A percentile compares a stretch with the other conserved stretches of the same genome.
phyloP scores from a whole-genome alignment of 2,797 vertebrate genomes.

The Sebastes kiyomatsui region DNA sequence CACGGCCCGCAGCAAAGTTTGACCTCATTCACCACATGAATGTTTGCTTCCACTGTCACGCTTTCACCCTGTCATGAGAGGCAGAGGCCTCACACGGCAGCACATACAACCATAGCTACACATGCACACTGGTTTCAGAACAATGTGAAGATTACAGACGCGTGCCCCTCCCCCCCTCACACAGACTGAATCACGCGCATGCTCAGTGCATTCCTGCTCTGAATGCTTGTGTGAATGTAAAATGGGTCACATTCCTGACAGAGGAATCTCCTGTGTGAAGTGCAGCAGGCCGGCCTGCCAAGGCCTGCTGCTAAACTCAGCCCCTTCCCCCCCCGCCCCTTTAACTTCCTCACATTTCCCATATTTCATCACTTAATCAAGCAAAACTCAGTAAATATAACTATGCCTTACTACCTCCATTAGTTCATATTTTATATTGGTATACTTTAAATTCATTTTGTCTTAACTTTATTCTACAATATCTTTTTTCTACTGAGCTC shows the following conservation, averaged over 20 bases:
- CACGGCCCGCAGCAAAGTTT: slow-evolving; percentile 48
- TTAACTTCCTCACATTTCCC: slow-evolving; percentile 16
- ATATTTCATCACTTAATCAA: neutral
- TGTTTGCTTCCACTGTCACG: slow-evolving; percentile 57
- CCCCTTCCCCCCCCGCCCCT: slow-evolving; percentile 19
- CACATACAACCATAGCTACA: slow-evolving; percentile 37
- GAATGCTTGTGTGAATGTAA: slow-evolving; percentile 77
- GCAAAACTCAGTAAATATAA: neutral
- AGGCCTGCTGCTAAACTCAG: slow-evolving; percentile 66
- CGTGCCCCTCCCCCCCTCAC: slow-evolving; percentile 69
- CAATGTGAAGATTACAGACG: slow-evolving; percentile 77
- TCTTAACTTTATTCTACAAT: neutral
- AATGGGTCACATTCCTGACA: slow-evolving; percentile 84
- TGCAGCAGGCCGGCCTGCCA: slow-evolving; percentile 71
- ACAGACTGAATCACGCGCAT: slow-evolving; percentile 58
- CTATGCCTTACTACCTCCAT: neutral
- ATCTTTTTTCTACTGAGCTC: neutral
- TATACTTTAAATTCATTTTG: neutral
- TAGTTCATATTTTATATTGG: neutral
- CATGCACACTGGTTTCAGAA: slow-evolving; percentile 69
- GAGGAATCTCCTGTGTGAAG: slow-evolving; percentile 79
- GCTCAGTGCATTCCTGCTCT: slow-evolving; percentile 65
- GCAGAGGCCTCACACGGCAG: slow-evolving; percentile 46
- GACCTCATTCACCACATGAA: slow-evolving; percentile 54
- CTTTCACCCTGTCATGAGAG: slow-evolving; percentile 53